Percentiles rank a stretch among this genome's conserved stretches.
These are phyloP conservation scores for Petrolisthes manimaculis DNA, from an alignment of 2,888 invertebrate species.

Conservation along the genomic window DNA sequence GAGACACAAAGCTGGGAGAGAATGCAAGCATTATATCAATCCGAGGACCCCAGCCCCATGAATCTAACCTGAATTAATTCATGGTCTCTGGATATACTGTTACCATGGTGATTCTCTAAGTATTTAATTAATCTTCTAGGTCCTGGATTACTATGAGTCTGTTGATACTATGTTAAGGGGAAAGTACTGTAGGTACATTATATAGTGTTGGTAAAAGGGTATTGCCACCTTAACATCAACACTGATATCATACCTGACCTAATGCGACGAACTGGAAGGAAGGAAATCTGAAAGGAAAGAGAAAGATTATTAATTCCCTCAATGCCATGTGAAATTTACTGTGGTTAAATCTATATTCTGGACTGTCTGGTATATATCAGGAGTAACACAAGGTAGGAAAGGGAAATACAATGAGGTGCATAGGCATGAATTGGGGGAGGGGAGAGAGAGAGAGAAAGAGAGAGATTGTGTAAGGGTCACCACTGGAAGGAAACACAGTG, in stretches of 20 bases:
- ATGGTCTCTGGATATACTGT: too few species aligned
- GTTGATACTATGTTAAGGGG: too few species aligned
- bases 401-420: background rate
- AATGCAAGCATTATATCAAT: too few species aligned
- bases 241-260: constrained; percentile 54
- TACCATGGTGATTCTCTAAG: too few species aligned
- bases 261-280: constrained; percentile 63
- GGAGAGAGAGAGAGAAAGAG: too few species aligned
- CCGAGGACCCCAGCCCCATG: too few species aligned
- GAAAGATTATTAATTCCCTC: background rate
- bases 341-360: background rate
- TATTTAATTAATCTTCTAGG: too few species aligned
- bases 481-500: too few species aligned
- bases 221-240: background rate
- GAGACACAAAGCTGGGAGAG: too few species aligned
- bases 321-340: background rate
- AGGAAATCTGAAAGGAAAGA: constrained; percentile 55
- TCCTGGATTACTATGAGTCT: too few species aligned
- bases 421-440: background rate
- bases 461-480: background rate
- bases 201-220: too few species aligned
- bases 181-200: too few species aligned
- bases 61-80: background rate
- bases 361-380: background rate
- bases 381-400: background rate